These are phyloP conservation scores for Physocephala rufipes DNA, from an alignment of 2,888 invertebrate species.

Conservation along the genomic window DNA sequence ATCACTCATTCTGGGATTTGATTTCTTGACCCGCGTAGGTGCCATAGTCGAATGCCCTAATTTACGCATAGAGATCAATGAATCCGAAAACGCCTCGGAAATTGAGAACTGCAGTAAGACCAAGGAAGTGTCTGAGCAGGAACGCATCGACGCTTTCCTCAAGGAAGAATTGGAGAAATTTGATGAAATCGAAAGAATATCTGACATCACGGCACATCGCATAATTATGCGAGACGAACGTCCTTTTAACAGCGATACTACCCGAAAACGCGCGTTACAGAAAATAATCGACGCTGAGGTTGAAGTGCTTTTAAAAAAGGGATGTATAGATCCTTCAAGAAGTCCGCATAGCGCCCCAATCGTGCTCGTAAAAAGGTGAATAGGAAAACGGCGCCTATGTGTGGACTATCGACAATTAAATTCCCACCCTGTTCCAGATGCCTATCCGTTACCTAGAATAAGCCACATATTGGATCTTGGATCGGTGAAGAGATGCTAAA, in stretches of 20 bases:
- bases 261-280: conserved; percentile 38
- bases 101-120: neutral
- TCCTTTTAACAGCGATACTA: conserved; percentile 22
- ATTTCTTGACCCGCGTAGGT: neutral
- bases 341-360: conserved; percentile 38
- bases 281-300: conserved; percentile 31
- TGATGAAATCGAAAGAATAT: neutral
- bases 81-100: neutral
- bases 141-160: neutral
- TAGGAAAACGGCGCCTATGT: conserved; percentile 35
- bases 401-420: conserved; percentile 35
- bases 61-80: neutral
- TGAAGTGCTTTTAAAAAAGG: conserved; percentile 19
- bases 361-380: conserved; percentile 33
- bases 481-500: conserved; percentile 25
- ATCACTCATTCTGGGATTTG: conserved; percentile 1
- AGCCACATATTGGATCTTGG: conserved; percentile 29
- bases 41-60: neutral
- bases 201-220: neutral
- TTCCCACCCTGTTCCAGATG: conserved; percentile 23
- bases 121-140: neutral
- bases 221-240: conserved; percentile 28
- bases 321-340: conserved; percentile 30
- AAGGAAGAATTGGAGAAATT: neutral
- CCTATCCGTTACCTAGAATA: conserved; percentile 32